These are phyloP conservation scores for Zoanthus gigantus DNA, from an alignment of 92 coral and sea anemone genomes.

Conservation along the genomic window DNA sequence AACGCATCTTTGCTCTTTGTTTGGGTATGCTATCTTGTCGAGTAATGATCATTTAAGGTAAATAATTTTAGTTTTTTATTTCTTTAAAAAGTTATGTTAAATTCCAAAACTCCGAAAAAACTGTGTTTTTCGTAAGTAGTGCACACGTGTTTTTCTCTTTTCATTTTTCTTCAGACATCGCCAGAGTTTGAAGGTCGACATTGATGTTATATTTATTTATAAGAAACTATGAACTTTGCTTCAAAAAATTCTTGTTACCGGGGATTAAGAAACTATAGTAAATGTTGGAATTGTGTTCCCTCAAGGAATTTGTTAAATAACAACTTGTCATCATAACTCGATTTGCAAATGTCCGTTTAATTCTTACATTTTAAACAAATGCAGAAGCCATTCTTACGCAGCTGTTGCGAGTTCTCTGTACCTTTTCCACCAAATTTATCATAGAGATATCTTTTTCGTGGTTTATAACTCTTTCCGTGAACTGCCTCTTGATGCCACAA, in stretches of 20 bases:
- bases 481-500: background rate
- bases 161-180: slow-evolving; percentile 1
- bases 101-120: background rate
- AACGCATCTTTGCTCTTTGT: slow-evolving; percentile 23
- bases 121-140: background rate
- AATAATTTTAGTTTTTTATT: background rate
- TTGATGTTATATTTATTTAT: background rate
- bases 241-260: background rate
- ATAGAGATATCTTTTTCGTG: background rate
- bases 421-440: background rate
- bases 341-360: slow-evolving; percentile 3
- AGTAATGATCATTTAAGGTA: slow-evolving; percentile 31
- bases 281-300: slow-evolving; percentile 17
- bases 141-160: slow-evolving; percentile 20
- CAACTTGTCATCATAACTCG: slow-evolving; percentile 12
- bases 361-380: slow-evolving; percentile 6
- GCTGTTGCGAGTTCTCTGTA: background rate
- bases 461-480: background rate
- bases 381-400: slow-evolving; percentile 4
- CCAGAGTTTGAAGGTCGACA: slow-evolving; percentile 8
- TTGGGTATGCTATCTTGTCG: slow-evolving; percentile 9
- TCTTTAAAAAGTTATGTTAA: no score
- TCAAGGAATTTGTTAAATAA: slow-evolving; percentile 30
- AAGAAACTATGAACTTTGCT: background rate
- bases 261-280: background rate